These are phyloP conservation scores for Habrosyne pyritoides DNA, from an alignment of 2,888 invertebrate genomes.

Conservation along the genomic window DNA sequence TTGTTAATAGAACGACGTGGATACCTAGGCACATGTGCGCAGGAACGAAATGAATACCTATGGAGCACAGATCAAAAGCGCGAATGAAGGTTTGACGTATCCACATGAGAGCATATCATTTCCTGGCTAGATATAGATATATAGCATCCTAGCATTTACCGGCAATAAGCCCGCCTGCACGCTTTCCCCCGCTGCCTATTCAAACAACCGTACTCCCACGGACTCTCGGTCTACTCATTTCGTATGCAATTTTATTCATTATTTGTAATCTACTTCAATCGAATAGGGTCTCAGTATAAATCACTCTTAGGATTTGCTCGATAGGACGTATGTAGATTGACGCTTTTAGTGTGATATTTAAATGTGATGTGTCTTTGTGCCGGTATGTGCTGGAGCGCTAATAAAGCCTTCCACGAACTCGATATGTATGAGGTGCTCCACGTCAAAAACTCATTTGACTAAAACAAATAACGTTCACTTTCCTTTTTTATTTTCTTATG, in stretches of 20 bases:
- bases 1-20: background rate
- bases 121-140: constrained; percentile 39
- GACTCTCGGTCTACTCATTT: constrained; percentile 77
- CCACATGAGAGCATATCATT: constrained; percentile 44
- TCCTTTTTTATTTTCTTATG: constrained; percentile 63
- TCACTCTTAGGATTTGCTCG: constrained; percentile 80
- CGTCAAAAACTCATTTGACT: constrained; percentile 79
- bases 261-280: constrained; percentile 83
- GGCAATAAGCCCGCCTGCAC: constrained; percentile 63
- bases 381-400: constrained; percentile 60
- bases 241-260: constrained; percentile 84
- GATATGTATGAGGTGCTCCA: constrained; percentile 62
- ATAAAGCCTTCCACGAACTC: constrained; percentile 68
- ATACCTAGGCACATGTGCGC: background rate
- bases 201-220: constrained; percentile 75
- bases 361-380: constrained; percentile 73
- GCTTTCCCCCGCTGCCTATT: constrained; percentile 47
- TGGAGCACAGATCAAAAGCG: constrained; percentile 44
- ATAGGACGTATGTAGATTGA: constrained; percentile 80
- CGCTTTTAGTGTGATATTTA: constrained; percentile 81
- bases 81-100: constrained; percentile 45
- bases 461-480: constrained; percentile 72
- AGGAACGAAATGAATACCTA: background rate
- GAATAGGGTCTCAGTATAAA: constrained; percentile 80
- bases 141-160: constrained; percentile 54